Evolutionary conservation across 1,140 invertebrate genomes (phyloP), one percentile per base, ranked within the genome.

Genomic region (Drosophila malerkotliana): DNA sequence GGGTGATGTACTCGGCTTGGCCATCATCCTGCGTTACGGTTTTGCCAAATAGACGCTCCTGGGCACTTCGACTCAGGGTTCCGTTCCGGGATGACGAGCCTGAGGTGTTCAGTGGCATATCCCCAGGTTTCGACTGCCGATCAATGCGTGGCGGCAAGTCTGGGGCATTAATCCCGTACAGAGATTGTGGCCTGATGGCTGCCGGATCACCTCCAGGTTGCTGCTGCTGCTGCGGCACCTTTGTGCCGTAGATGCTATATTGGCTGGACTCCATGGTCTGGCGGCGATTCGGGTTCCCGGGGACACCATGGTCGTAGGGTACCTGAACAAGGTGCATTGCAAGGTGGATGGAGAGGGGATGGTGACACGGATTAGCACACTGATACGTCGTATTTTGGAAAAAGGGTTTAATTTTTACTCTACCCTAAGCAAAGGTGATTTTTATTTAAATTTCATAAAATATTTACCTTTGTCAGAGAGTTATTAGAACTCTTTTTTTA

Each of bases 121-220:
- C 55, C 0, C 92, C 92, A 3, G 96, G 96, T 88, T 97, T 97
- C 3, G 93, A 95, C 53, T 94, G 95, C 44, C 96, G 93, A 92
- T 97, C 96, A 12, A 97, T 94, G 44, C 96, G 93, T 10, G 97
- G 97, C 0, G 97, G 97, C 57, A 97, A 92, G 92, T 97, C 96
- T 4, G 96, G 96, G 2, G 94, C 94, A 30, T 91, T 90, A 2
- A 91, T 91, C 3, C 90, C 90, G 26, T 92, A 74, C 10, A 91
- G 58, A 0, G 90, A 91, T 39, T 91, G 90, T n/a, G 90, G 88
- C 0, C 90, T 63, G n/a, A 78, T 39, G 0, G 66, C 57, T 2
- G 63, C 45, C 15, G 80, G 55, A 73, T 91, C 90, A 37, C 51
- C 45, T 34, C 48, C 37, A 21, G 77, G 57, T 14, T 59, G 68